Evolutionary conservation across 2,888 invertebrate genomes (phyloP), one percentile per base, ranked within the genome.

Genomic region (Metallyticus violacea): DNA sequence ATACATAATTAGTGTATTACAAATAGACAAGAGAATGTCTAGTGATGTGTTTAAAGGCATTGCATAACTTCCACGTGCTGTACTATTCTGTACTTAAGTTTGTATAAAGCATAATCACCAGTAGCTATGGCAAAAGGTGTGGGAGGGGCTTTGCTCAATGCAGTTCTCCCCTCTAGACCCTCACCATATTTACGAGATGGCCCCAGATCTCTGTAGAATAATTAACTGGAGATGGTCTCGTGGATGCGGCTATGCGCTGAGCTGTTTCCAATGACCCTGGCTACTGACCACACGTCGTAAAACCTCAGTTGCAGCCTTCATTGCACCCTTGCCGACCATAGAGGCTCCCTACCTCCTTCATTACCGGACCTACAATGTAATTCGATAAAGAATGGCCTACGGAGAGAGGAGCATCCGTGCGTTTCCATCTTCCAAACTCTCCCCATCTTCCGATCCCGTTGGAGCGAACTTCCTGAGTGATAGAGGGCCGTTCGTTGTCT

Each of bases 281-380:
- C 22, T 27, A 22, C 80, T 80, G 80, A 80, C 80, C 80, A 80
- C 80, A 80, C 26, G 83, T 62, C 86, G 78, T 84, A 62, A 62
- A 62, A 79, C 78, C 77, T 83, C 86, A 78, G 83, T 79, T 82
- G 79, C 82, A 62, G 83, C 83, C 79, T 85, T 86, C 86, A 86
- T 86, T 86, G 86, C 86, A 78, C 86, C 86, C 86, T 28, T 77
- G 86, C 30, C 86, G 86, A 79, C 86, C 86, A 86, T 86, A 86
- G 83, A 83, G 40, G 79, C 86, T 83, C 86, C 40, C n/a, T 62
- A 62, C 86, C 86, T 86, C 86, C 86, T 86, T 86, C 86, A 86
- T 86, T 86, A 86, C 86, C 86, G 86, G 83, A 83, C 86, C 86
- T 83, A 86, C 86, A 86, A 86, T 86, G 86, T 86, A 86, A 86